Evolutionary conservation across 2,113 vertebrate species (phyloP).

Genomic region (Pachycephala philippinensis): DNA sequence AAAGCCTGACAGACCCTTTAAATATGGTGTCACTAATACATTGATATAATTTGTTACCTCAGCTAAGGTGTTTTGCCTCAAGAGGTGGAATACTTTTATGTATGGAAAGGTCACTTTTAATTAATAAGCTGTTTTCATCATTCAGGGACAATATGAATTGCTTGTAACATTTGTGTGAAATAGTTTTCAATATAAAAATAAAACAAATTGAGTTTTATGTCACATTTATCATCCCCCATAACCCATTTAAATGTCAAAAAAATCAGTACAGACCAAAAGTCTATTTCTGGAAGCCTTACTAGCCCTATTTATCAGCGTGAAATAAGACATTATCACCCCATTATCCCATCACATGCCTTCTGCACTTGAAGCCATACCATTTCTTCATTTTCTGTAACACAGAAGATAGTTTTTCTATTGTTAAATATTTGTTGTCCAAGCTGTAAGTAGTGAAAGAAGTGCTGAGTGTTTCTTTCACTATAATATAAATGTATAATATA

Average conservation of each 20-base stretch:
- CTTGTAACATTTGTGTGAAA: constrained; percentile 59
- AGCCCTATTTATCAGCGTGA: constrained; percentile 63
- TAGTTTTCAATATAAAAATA: constrained; percentile 67
- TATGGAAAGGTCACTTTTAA: constrained; percentile 64
- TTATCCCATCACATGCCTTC: constrained; percentile 51
- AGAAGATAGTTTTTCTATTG: constrained; percentile 23
- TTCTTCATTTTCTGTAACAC: neutral
- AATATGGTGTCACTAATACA: constrained; percentile 26
- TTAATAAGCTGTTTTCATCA: constrained; percentile 64
- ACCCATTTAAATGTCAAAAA: constrained; percentile 68
- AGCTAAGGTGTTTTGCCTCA: constrained; percentile 47
- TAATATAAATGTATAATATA: neutral
- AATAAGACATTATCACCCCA: constrained; percentile 64
- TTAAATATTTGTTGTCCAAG: constrained; percentile 36
- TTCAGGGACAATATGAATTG: constrained; percentile 55
- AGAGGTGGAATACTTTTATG: constrained; percentile 54
- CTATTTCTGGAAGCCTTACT: constrained; percentile 52
- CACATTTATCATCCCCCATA: constrained; percentile 48
- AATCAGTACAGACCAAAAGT: constrained; percentile 32
- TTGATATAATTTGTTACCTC: constrained; percentile 57
- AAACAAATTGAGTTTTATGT: constrained; percentile 66
- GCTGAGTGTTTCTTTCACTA: neutral
- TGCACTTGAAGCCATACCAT: neutral
- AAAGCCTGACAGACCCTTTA: constrained; percentile 39
- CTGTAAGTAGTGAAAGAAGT: neutral